Evolutionary conservation across 2,113 vertebrate species (phyloP).

Genomic region (Tachuris rubrigastra): DNA sequence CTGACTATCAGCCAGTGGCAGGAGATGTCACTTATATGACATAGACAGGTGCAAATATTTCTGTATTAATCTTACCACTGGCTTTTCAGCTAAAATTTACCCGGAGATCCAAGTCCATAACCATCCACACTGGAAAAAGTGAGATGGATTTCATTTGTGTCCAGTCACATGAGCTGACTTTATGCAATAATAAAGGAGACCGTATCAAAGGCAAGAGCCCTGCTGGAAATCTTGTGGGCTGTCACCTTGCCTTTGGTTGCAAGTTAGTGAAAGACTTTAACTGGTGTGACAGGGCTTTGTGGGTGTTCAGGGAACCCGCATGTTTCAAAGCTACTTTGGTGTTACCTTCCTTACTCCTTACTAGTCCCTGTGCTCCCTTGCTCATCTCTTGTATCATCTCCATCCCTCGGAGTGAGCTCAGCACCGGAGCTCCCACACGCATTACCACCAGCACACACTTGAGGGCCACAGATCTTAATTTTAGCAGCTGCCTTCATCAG

Average conservation of each 20-base stretch:
- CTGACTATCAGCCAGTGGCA: background rate
- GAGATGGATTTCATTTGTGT: background rate
- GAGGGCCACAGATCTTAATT: background rate
- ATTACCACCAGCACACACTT: background rate
- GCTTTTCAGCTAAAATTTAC: background rate
- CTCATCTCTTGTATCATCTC: rapidly evolving
- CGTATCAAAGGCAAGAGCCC: background rate
- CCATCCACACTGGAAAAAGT: background rate
- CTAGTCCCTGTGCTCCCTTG: rapidly evolving
- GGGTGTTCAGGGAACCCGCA: background rate
- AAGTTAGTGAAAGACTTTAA: background rate
- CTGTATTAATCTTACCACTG: background rate
- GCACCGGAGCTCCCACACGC: background rate
- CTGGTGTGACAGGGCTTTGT: background rate
- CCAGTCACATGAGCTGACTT: rapidly evolving
- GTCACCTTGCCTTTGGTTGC: background rate
- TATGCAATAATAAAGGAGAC: background rate
- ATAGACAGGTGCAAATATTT: background rate
- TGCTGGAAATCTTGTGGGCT: background rate
- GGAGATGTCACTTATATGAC: background rate
- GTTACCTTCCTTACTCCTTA: background rate
- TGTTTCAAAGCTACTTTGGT: background rate
- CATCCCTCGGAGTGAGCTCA: rapidly evolving
- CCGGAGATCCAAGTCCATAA: background rate
- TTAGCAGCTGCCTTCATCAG: background rate